phyloP scores from a whole-genome alignment of 2,113 vertebrate species.

The Heterotilapia buettikoferi region DNA sequence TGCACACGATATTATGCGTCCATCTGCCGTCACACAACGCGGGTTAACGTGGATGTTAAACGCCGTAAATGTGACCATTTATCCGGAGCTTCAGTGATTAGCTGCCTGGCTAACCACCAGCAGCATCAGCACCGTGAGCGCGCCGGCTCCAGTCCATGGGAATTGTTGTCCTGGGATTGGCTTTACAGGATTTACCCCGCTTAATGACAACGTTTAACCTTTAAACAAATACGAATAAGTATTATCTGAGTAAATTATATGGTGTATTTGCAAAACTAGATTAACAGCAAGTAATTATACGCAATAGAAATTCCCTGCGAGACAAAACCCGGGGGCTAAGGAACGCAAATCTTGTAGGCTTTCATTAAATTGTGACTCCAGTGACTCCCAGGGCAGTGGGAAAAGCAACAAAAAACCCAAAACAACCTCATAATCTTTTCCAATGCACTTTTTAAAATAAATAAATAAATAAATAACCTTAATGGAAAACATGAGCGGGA shows the following conservation, averaged over 20 bases:
- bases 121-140: neutral
- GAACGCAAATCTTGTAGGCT: accelerated
- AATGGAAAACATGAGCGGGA: neutral
- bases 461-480: neutral
- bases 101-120: neutral
- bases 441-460: neutral
- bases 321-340: accelerated
- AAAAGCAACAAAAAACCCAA: accelerated
- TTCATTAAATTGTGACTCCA: neutral
- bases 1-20: neutral
- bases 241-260: accelerated
- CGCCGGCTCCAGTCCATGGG: neutral
- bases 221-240: neutral
- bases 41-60: neutral
- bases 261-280: neutral
- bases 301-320: neutral
- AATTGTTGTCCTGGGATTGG: neutral
- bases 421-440: neutral
- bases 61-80: neutral
- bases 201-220: neutral
- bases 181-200: neutral
- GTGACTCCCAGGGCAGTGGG: neutral
- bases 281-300: neutral
- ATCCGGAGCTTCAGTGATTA: neutral
- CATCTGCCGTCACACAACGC: neutral